Base-by-base conservation (phyloP, 2,113 vertebrate genomes). In the Tauraco erythrolophus region DNA sequence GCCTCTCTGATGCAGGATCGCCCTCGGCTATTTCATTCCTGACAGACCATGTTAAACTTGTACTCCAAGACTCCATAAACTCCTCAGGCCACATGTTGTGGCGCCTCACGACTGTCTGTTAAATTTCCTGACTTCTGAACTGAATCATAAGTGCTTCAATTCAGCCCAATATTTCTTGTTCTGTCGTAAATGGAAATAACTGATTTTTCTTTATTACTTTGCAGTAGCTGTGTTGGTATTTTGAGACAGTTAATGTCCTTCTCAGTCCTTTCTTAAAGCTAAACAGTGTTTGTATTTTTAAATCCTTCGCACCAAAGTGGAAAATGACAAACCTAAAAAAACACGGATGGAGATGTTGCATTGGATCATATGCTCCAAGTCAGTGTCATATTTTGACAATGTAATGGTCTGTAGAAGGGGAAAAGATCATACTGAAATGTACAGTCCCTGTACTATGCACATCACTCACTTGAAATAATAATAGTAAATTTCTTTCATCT, bases 61-160 rank as follows among this genome's bases (percentile, higher is more conserved):
- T 53, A 17, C 28, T 69, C 58, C 60, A 18, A 71, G 53, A 48
- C 8, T 33, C 37, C 39, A 79, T 13, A 78, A 65, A 61, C 30
- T 51, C 39, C 30, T 50, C 30, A 66, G 43, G 48, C 56, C 83
- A 35, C n/a, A 12, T 4, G 39, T 22, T 58, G 66, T 18, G 33
- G 19, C 46, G 23, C n/a, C 48, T 72, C 48, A 77, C 0, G 0
- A 27, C 22, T 10, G 23, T 54, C 39, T 27, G 19, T 33, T 77
- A 68, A 54, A 84, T 88, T 80, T 72, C 22, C 45, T 10, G 1
- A 60, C 27, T 24, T 62, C 24, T 71, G 37, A 79, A 57, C 37
- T 61, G 56, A 64, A 74, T 35, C 14, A 60, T 3, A 69, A 54
- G 45, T 65, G 37, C 33, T 82, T 69, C 25, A 27, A 3, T 72